Conservation (phyloP, 2,797 vertebrate species). For the Eupleurogrammus muticus region DNA sequence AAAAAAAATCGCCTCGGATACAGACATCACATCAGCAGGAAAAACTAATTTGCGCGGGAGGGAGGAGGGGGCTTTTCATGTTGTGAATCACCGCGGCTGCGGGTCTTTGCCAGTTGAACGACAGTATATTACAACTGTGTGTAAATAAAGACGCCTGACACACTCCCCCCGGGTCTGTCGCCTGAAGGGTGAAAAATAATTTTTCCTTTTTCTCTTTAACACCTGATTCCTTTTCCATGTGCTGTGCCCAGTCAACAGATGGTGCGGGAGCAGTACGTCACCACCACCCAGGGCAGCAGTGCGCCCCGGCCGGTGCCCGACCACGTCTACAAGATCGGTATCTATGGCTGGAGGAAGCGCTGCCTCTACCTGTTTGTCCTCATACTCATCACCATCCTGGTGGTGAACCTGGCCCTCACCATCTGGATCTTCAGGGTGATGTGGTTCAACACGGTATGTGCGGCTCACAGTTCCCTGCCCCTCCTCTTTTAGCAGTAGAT, state of each 20-base stretch:
- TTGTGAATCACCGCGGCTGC: too few species aligned
- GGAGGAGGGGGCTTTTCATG: too few species aligned
- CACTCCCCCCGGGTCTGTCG: neutral
- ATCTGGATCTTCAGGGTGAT: constrained; percentile 97
- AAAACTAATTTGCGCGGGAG: too few species aligned
- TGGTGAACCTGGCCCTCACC: constrained; percentile 94
- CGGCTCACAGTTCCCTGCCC: too few species aligned
- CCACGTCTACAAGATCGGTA: constrained; percentile 91
- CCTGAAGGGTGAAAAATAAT: neutral
- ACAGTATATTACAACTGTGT: neutral
- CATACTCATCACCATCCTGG: constrained; percentile 90
- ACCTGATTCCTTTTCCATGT: constrained; percentile 11
- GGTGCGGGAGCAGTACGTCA: constrained; percentile 92
- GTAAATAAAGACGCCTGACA: neutral
- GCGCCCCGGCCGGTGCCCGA: constrained; percentile 77
- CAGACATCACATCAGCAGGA: too few species aligned
- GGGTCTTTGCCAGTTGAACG: neutral
- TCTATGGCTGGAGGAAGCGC: constrained; percentile 98
- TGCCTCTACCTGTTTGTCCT: constrained; percentile 96
- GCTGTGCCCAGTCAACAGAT: constrained; percentile 83
- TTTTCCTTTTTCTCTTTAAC: neutral
- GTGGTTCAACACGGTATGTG: constrained; percentile 95
- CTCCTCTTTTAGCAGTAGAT: constrained; percentile 5
- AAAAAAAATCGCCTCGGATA: too few species aligned
- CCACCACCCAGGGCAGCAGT: constrained; percentile 85